phyloP scores from a whole-genome alignment of 2,888 invertebrate species.

The Nysson spinosus region DNA sequence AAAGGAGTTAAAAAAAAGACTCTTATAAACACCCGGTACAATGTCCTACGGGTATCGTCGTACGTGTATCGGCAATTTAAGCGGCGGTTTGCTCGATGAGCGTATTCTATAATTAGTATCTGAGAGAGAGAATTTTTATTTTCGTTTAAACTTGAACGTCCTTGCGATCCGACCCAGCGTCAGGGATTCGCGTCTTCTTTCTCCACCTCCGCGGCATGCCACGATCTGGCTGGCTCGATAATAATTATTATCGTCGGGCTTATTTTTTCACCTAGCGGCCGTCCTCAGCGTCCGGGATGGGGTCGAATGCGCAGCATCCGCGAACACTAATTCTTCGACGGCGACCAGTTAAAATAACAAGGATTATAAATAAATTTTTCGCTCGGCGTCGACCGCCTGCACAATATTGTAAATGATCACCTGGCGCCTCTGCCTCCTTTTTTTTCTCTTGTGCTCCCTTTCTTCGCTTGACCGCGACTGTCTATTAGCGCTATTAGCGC shows the following conservation, averaged over 20 bases:
- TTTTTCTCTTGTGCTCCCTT: neutral
- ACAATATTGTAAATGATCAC: constrained; percentile 12
- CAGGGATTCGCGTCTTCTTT: constrained; percentile 31
- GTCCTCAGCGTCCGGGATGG: constrained; percentile 48
- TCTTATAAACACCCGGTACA: constrained; percentile 22
- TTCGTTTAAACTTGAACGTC: constrained; percentile 76
- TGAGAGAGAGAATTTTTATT: constrained; percentile 72
- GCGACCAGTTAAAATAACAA: constrained; percentile 33
- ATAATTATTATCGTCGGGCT: constrained; percentile 63
- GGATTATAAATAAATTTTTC: constrained; percentile 55
- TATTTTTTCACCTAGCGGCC: constrained; percentile 63
- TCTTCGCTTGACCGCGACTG: too few species aligned
- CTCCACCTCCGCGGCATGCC: constrained; percentile 22
- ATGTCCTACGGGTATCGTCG: constrained; percentile 1
- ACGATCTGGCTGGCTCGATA: constrained; percentile 48
- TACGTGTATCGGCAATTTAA: constrained; percentile 60
- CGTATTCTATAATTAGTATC: constrained; percentile 75
- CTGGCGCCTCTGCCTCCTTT: constrained; percentile 23
- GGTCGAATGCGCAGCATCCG: constrained; percentile 18
- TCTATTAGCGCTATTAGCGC: too few species aligned
- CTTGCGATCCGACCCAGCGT: constrained; percentile 61
- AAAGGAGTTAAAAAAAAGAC: too few species aligned
- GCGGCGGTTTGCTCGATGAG: constrained; percentile 57
- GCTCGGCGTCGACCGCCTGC: constrained; percentile 1
- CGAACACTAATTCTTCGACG: constrained; percentile 52